A percentile compares a stretch with the other conserved stretches of the same genome.
These are phyloP conservation scores for Tachyglossus aculeatus DNA, from an alignment of 2,797 vertebrate species.

Conservation along the genomic window DNA sequence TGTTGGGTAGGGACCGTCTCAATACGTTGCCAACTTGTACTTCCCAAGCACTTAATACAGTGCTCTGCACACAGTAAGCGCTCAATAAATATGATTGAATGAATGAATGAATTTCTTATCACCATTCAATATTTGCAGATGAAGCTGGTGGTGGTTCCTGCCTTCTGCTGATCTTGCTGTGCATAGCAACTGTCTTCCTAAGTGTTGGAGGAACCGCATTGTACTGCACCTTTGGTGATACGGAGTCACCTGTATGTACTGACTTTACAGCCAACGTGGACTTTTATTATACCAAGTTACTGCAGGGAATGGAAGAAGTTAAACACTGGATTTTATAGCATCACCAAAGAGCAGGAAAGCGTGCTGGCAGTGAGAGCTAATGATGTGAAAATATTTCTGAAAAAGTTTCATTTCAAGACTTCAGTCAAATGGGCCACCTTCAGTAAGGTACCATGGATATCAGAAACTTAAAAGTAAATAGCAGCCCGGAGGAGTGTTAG, in stretches of 20 bases:
- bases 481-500: slow-evolving; percentile 34
- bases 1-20: too few species aligned
- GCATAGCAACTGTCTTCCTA: slow-evolving; percentile 90
- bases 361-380: slow-evolving; percentile 13
- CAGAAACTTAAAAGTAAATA: slow-evolving; percentile 27
- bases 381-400: slow-evolving; percentile 15
- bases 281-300: slow-evolving; percentile 84
- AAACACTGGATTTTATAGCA: slow-evolving; percentile 84
- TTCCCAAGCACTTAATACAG: too few species aligned
- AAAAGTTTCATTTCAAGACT: slow-evolving; percentile 51
- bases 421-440: slow-evolving; percentile 30
- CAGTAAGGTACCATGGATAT: slow-evolving; percentile 23
- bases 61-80: too few species aligned
- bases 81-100: too few species aligned
- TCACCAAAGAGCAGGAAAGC: background rate
- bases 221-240: slow-evolving; percentile 90
- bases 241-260: slow-evolving; percentile 87
- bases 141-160: slow-evolving; percentile 89
- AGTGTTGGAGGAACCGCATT: slow-evolving; percentile 92
- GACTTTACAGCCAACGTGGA: slow-evolving; percentile 91
- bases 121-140: slow-evolving; percentile 82
- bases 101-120: too few species aligned
- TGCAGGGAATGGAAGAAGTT: slow-evolving; percentile 80
- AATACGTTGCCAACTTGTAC: too few species aligned
- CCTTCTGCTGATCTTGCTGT: slow-evolving; percentile 89